A percentile compares a stretch with the other conserved stretches of the same genome.
Evolutionary conservation across 2,113 vertebrate species (phyloP).

Genomic region (Equus przewalskii): DNA sequence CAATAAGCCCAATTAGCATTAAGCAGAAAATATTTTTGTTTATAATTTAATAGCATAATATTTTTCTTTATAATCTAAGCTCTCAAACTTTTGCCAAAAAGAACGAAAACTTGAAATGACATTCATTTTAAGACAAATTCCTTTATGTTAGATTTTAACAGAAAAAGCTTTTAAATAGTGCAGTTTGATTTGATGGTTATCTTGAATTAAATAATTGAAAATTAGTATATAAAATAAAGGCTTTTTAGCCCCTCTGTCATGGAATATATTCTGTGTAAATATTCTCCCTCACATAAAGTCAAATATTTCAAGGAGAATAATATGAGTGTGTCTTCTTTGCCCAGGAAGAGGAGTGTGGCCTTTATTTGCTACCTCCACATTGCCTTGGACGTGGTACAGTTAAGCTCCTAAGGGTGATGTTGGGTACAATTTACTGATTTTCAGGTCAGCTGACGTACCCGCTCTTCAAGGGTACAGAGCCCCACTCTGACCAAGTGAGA

Average conservation of each 20-base stretch:
- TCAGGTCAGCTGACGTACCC: background rate
- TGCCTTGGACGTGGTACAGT: background rate
- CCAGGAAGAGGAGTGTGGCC: background rate
- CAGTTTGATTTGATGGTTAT: background rate
- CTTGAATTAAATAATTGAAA: background rate
- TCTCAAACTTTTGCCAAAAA: background rate
- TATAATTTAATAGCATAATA: background rate
- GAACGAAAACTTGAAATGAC: background rate
- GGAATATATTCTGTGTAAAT: background rate
- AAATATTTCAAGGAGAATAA: background rate
- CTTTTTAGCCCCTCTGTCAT: background rate
- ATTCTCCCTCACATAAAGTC: background rate
- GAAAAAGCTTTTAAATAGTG: background rate
- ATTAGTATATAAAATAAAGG: background rate
- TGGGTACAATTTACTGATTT: background rate
- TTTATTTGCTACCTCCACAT: background rate
- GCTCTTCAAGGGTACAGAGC: background rate
- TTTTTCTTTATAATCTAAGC: background rate
- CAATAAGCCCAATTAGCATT: background rate
- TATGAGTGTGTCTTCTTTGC: background rate
- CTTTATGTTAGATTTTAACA: background rate
- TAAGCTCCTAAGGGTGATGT: background rate
- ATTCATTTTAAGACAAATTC: conserved; percentile 29
- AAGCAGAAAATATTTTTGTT: conserved; percentile 37
- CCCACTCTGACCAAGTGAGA: background rate